Conservation (phyloP, 2,888 invertebrate genomes). For the Alloscopus bannaensis region DNA sequence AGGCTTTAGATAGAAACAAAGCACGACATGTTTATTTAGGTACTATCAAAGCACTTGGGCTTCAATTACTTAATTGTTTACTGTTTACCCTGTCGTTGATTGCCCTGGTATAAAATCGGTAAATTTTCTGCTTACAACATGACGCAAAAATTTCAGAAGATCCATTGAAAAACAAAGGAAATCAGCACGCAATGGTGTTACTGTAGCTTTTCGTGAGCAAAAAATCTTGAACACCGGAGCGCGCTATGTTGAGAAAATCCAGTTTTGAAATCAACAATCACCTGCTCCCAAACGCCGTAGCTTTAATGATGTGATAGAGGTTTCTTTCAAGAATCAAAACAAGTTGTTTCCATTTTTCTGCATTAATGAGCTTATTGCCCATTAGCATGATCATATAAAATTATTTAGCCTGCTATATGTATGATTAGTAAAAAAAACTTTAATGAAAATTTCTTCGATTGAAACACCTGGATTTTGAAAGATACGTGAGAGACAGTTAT, state of each 20-base stretch:
- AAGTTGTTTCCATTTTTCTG: conserved; percentile 17
- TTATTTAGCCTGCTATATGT: conserved; percentile 30
- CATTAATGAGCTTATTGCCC: conserved; percentile 27
- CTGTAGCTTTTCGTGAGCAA: not conserved
- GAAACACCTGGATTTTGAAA: too few species aligned
- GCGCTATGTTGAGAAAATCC: conserved; percentile 32
- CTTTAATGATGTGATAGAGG: conserved; percentile 37
- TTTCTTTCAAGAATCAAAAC: conserved; percentile 38
- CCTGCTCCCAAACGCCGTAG: conserved; percentile 30
- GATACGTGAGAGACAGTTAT: too few species aligned
- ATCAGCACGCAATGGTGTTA: not conserved
- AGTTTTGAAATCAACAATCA: conserved; percentile 36
- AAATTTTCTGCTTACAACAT: conserved; percentile 52
- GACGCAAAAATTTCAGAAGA: conserved; percentile 40
- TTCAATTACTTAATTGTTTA: conserved; percentile 15
- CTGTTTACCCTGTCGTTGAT: conserved; percentile 46
- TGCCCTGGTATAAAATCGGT: conserved; percentile 37
- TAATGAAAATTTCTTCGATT: too few species aligned
- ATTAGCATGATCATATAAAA: conserved; percentile 34
- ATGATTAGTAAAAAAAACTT: conserved; percentile 6
- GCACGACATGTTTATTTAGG: too few species aligned
- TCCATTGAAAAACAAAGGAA: conserved; percentile 18
- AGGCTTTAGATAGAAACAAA: too few species aligned
- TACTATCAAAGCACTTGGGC: conserved; percentile 23
- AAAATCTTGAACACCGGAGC: too few species aligned